Evolutionary conservation across 92 coral and sea anemone species (phyloP), one percentile per base, ranked within the genome.

Genomic region (Zoanthus sansibaricus): DNA sequence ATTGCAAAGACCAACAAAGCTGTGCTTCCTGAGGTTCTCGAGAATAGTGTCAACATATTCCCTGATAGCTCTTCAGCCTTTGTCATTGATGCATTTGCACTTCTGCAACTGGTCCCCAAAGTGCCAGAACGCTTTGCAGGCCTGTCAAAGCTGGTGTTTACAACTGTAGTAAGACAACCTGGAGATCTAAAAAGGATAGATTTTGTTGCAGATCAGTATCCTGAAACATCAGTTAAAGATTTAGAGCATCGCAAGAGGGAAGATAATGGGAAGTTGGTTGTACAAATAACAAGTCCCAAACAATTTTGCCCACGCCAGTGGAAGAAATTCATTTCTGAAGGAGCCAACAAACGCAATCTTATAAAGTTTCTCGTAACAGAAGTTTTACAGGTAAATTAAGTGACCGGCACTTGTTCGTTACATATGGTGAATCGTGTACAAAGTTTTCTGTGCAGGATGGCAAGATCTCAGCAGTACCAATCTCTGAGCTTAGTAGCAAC

Each of bases 81-180:
- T 71, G 83, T 93, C 77, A 78, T 93, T 11, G 96, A 93, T 86
- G 93, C 93, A 9, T 90, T 90, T 92, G 93, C 86, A 75, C 37
- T 93, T 37, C 88, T 93, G 32, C 89, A 93, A 55, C 61, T 80
- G n/a, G 72, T 89, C 4, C 25, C 12, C 12, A 93, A 82, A 83
- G 42, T 92, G 9, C 95, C 93, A 67, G 87, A 79, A 33, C 67
- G 88, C 18, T 90, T 93, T 52, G 18, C 74, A 15, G 76, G 61
- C n/a, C 87, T 92, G 45, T 89, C 93, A 15, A 87, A 90, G 1
- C 52, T 86, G 67, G 32, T 89, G 9, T 18, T 92, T 25, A 48
- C 30, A 32, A 33, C 52, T 56, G 77, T 92, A 6, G 49, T 92
- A 33, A 73, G 51, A 56, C 78, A 76, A 69, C 87, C 91, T 0